A percentile compares a stretch with the other conserved stretches of the same genome.
Conservation (phyloP, 2,888 invertebrate species). For the Ctenicera cuprea region DNA sequence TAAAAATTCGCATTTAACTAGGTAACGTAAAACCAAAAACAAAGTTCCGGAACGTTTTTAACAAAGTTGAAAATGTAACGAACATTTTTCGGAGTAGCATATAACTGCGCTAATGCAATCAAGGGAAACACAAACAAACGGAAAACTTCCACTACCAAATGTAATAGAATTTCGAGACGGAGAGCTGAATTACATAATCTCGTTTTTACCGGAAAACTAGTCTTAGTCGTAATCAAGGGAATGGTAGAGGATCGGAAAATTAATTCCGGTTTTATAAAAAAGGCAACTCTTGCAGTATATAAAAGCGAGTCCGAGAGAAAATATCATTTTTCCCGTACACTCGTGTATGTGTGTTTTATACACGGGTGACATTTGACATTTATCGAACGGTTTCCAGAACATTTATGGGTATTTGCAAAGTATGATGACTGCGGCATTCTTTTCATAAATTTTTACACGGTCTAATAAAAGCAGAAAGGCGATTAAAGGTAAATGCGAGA, state of each 20-base stretch:
- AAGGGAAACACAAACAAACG: slow-evolving; percentile 17
- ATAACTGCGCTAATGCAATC: slow-evolving; percentile 19
- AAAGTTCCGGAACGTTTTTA: neutral
- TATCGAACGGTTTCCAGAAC: slow-evolving; percentile 11
- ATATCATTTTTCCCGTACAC: neutral
- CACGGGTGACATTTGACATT: slow-evolving; percentile 26
- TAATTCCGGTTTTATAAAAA: slow-evolving; percentile 22
- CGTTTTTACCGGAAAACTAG: slow-evolving; percentile 21
- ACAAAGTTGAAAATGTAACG: neutral
- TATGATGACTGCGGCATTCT: slow-evolving; percentile 23
- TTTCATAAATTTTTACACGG: slow-evolving; percentile 25
- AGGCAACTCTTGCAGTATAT: neutral
- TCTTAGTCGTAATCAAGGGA: slow-evolving; percentile 19
- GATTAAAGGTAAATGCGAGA: slow-evolving; percentile 3
- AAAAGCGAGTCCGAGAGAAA: neutral
- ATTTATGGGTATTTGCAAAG: slow-evolving; percentile 13
- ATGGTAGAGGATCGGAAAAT: slow-evolving; percentile 17
- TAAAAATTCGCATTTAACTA: neutral
- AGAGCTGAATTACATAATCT: slow-evolving; percentile 28
- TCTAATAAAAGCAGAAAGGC: slow-evolving; percentile 21
- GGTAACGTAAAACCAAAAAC: neutral
- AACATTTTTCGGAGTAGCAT: slow-evolving; percentile 6
- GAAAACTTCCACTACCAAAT: slow-evolving; percentile 5
- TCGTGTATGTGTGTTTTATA: slow-evolving; percentile 2
- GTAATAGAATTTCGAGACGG: slow-evolving; percentile 21